These are phyloP conservation scores for Corythornis madagascariensis DNA, from an alignment of 2,113 vertebrate species.

Conservation along the genomic window DNA sequence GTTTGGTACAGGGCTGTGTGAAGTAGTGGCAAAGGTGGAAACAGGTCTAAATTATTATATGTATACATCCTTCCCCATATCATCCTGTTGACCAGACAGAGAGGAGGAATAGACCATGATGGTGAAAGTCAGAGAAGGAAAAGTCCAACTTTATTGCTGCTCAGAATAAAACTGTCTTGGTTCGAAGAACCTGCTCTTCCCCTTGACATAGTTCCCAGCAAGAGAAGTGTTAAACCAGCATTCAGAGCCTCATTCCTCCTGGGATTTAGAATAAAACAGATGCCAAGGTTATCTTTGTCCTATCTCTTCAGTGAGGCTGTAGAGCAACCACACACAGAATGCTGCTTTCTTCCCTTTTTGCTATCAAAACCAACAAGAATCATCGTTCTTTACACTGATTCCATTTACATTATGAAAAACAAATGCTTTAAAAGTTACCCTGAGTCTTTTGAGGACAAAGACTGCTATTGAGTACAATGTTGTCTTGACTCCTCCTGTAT, in stretches of 20 bases:
- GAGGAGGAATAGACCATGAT: background rate
- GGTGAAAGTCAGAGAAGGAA: background rate
- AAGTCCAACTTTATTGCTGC: background rate
- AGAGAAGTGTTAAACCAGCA: conserved; percentile 14
- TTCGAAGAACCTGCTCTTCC: background rate
- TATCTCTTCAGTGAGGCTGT: background rate
- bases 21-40: background rate
- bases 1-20: background rate
- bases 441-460: background rate
- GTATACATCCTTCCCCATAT: background rate
- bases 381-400: background rate
- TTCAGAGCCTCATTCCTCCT: background rate
- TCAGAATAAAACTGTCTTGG: background rate
- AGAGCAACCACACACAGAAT: conserved; percentile 9
- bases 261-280: conserved; percentile 1
- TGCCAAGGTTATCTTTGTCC: conserved; percentile 28
- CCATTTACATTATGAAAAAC: background rate
- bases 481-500: background rate
- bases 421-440: background rate
- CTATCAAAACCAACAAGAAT: background rate
- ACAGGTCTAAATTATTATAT: background rate
- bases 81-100: background rate
- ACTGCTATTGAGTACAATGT: background rate
- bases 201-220: background rate
- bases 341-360: background rate